phyloP scores from a whole-genome alignment of 1,140 invertebrate genomes.

The Sogatella furcifera region DNA sequence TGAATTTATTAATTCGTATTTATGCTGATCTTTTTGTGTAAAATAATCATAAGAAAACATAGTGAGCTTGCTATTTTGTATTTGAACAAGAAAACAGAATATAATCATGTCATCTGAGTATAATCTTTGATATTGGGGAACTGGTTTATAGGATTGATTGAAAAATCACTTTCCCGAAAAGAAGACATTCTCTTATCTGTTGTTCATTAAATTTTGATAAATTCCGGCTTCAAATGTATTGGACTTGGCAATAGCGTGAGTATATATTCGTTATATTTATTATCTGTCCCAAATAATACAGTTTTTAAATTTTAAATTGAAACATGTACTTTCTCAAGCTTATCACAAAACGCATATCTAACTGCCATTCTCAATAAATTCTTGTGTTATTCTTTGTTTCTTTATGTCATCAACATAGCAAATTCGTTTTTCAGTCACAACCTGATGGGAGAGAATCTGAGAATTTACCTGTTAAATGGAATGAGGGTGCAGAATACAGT shows the following conservation, averaged over 20 bases:
- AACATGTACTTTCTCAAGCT: constrained; percentile 16
- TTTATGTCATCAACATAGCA: too few relatives aligned
- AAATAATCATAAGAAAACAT: too few relatives aligned
- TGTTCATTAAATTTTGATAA: constrained; percentile 57
- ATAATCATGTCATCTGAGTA: constrained; percentile 23
- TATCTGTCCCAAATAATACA: too few relatives aligned
- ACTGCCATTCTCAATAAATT: too few relatives aligned
- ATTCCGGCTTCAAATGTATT: constrained; percentile 57
- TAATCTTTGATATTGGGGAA: constrained; percentile 60
- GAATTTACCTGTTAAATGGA: constrained; percentile 56
- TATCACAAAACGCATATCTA: too few relatives aligned
- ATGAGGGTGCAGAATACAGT: constrained; percentile 37
- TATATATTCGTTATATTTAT: constrained; percentile 5
- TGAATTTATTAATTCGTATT: too few relatives aligned
- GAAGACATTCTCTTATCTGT: constrained; percentile 57
- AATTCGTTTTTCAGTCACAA: not conserved
- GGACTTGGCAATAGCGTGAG: constrained; percentile 57
- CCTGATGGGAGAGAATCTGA: constrained; percentile 47
- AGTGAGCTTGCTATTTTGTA: not conserved
- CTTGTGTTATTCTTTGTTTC: too few relatives aligned
- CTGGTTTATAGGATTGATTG: constrained; percentile 49
- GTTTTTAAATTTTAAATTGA: too few relatives aligned
- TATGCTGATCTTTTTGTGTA: too few relatives aligned
- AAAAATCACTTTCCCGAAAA: constrained; percentile 49
- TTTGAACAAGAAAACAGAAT: constrained; percentile 9